Conservation (phyloP, 92 coral and sea anemone species). For the Diadumene lineata region DNA sequence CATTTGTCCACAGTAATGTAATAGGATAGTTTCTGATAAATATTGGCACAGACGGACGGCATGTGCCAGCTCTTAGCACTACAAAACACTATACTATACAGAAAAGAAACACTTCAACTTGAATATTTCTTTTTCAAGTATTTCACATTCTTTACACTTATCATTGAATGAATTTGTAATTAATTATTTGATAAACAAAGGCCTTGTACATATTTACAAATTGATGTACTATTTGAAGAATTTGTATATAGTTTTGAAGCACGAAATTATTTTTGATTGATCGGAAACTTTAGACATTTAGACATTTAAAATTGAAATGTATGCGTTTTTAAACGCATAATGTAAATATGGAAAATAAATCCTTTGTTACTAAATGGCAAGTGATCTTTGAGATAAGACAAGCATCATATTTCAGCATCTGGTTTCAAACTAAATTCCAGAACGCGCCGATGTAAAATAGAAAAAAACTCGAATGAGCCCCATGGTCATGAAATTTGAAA, state of each 20-base stretch:
- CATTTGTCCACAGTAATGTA: neutral
- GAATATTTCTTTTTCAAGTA: neutral
- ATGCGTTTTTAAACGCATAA: neutral
- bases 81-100: neutral
- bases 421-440: conserved; percentile 10
- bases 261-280: neutral
- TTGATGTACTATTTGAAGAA: neutral
- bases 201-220: too few species aligned
- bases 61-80: conserved; percentile 4
- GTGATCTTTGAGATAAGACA: conserved; percentile 11
- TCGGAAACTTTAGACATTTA: neutral
- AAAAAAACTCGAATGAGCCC: neutral
- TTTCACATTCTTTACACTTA: neutral
- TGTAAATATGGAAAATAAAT: conserved; percentile 12
- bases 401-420: neutral
- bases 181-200: neutral
- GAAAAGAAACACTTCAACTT: neutral
- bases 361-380: conserved; percentile 19
- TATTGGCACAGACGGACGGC: neutral
- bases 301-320: neutral
- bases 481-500: too few species aligned
- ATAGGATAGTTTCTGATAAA: neutral
- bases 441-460: conserved; percentile 8
- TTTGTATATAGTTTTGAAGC: neutral
- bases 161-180: neutral